Evolutionary conservation across 92 coral and sea anemone species (phyloP).

Genomic region (Paramuricea clavata): DNA sequence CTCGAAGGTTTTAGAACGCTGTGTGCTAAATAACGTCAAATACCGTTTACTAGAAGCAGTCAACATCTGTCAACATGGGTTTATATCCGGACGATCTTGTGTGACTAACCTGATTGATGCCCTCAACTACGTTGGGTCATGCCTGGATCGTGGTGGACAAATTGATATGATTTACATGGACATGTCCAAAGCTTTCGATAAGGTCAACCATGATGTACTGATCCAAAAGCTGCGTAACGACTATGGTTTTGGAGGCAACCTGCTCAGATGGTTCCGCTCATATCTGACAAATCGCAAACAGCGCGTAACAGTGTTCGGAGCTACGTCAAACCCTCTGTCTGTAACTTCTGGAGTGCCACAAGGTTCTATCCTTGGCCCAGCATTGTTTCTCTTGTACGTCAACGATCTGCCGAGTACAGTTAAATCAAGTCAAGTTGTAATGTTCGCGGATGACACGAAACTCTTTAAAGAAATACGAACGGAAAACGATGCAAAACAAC

Average conservation of each 20-base stretch:
- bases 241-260: conserved; percentile 21
- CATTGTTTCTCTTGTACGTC: conserved; percentile 13
- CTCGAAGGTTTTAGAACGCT: conserved; percentile 11
- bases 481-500: conserved; percentile 4
- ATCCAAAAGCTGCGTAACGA: not conserved
- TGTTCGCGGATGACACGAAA: conserved; percentile 32
- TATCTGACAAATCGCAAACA: conserved; percentile 17
- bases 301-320: conserved; percentile 27
- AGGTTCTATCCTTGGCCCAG: conserved; percentile 26
- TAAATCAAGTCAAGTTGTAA: conserved; percentile 2
- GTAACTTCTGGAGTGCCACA: conserved; percentile 11
- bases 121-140: conserved; percentile 15
- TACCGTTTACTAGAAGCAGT: not conserved
- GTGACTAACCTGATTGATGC: conserved; percentile 18
- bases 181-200: conserved; percentile 5
- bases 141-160: conserved; percentile 6
- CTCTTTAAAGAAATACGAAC: conserved; percentile 4
- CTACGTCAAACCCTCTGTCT: not conserved
- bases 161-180: conserved; percentile 8
- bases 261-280: conserved; percentile 46
- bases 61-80: conserved; percentile 3
- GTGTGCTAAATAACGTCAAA: not conserved
- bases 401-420: conserved; percentile 19
- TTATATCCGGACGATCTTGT: conserved; percentile 9
- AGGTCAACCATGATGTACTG: conserved; percentile 16